phyloP scores from a whole-genome alignment of 2,888 invertebrate genomes.

The Temnothorax ravouxi region DNA sequence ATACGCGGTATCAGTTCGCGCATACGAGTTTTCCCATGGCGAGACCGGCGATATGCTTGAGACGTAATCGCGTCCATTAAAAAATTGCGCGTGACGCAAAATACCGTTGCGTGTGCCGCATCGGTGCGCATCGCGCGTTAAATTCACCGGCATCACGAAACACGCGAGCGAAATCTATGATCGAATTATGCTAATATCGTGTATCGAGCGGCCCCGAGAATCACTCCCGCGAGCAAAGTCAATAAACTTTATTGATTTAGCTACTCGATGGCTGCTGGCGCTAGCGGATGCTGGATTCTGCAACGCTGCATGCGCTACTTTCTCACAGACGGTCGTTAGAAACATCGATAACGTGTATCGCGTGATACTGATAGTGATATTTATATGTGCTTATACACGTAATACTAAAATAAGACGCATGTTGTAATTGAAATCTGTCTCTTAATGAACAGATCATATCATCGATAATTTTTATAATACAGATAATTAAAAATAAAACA shows the following conservation, averaged over 20 bases:
- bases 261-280: background rate
- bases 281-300: constrained; percentile 7
- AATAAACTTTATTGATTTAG: constrained; percentile 51
- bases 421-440: background rate
- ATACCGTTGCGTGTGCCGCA: constrained; percentile 22
- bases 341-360: constrained; percentile 5
- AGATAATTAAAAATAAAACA: too few species aligned
- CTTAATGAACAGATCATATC: background rate
- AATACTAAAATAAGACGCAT: background rate
- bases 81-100: constrained; percentile 23
- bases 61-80: constrained; percentile 10
- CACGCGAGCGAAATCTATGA: constrained; percentile 28
- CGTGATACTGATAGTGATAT: constrained; percentile 11
- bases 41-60: background rate
- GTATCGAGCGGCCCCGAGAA: constrained; percentile 28
- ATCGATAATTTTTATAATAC: background rate
- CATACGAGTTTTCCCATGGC: constrained; percentile 13
- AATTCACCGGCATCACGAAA: constrained; percentile 21
- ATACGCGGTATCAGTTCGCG: constrained; percentile 29
- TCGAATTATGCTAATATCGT: constrained; percentile 39
- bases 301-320: constrained; percentile 22
- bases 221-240: constrained; percentile 32
- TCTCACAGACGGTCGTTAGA: constrained; percentile 10
- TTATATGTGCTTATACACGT: background rate
- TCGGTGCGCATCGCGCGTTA: constrained; percentile 35